A percentile compares a stretch with the other conserved stretches of the same genome.
Evolutionary conservation across 2,113 vertebrate genomes (phyloP).

Genomic region (Siniperca knerii): DNA sequence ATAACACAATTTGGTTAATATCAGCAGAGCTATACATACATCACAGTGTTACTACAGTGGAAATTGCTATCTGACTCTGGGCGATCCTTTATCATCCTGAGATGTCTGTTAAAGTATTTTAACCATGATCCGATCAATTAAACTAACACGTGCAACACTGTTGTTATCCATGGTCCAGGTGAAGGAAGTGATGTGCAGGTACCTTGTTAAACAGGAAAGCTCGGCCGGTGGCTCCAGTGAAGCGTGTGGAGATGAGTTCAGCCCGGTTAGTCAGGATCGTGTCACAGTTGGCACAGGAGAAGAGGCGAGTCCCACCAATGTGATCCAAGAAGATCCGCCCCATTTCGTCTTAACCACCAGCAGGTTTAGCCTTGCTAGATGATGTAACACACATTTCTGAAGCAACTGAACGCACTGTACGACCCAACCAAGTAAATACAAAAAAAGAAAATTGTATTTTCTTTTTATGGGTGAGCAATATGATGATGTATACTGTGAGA

Average conservation of each 20-base stretch:
- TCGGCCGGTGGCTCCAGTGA: conserved; percentile 96
- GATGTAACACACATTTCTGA: neutral
- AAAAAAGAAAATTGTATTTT: neutral
- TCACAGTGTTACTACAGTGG: neutral
- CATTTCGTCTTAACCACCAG: conserved; percentile 78
- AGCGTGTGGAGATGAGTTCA: conserved; percentile 97
- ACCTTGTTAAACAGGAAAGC: conserved; percentile 99
- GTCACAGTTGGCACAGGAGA: conserved; percentile 97
- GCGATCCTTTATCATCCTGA: neutral
- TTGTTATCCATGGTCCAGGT: neutral
- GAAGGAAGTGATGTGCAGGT: neutral
- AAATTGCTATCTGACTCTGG: neutral
- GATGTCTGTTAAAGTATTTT: neutral
- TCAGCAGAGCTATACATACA: neutral
- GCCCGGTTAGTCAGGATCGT: conserved; percentile 97
- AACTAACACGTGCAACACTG: neutral
- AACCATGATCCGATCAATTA: neutral
- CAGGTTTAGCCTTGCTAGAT: neutral
- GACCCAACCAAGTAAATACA: neutral
- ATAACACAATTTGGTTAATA: neutral
- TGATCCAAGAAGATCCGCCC: conserved; percentile 98
- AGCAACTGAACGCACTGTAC: no score
- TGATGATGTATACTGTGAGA: neutral
- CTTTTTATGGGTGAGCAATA: neutral
- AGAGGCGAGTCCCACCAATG: conserved; percentile 96